Conservation (phyloP, 2,888 invertebrate species). For the Oscheius sp. region DNA sequence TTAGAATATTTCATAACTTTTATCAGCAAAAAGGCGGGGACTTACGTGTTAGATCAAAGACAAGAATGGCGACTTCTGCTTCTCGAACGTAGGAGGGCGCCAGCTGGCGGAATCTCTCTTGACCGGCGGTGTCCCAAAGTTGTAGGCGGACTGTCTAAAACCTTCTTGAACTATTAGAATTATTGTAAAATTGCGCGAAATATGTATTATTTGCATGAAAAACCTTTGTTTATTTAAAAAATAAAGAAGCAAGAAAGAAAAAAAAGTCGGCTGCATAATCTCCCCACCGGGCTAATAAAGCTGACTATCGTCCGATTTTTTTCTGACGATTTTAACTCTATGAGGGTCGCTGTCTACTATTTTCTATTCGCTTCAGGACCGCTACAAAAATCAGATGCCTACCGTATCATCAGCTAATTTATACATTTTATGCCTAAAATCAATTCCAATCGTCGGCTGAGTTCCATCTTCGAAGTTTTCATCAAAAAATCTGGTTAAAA, state of each 20-base stretch:
- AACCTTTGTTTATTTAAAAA: too few species aligned
- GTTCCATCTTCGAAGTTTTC: slow-evolving; percentile 51
- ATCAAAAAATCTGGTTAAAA: slow-evolving; percentile 51
- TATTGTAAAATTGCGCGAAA: not conserved
- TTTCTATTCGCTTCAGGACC: too few species aligned
- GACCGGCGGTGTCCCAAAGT: slow-evolving; percentile 60
- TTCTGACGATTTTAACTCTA: too few species aligned
- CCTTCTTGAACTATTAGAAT: not conserved
- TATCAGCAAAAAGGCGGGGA: not conserved
- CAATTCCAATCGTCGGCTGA: slow-evolving; percentile 56
- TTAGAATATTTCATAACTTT: not conserved
- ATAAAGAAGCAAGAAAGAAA: too few species aligned
- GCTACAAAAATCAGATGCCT: too few species aligned
- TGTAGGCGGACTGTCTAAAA: slow-evolving; percentile 54
- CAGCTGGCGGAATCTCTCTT: slow-evolving; percentile 58
- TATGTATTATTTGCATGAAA: too few species aligned
- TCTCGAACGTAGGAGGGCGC: slow-evolving; percentile 56
- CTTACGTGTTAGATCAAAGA: slow-evolving; percentile 54
- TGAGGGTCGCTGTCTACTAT: too few species aligned
- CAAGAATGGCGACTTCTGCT: slow-evolving; percentile 52
- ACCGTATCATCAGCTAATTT: slow-evolving; percentile 51
- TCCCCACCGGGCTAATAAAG: too few species aligned
- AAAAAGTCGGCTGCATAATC: too few species aligned
- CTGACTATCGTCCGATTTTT: too few species aligned
- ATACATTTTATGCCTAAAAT: slow-evolving; percentile 57